Base-by-base conservation (phyloP, 2,888 invertebrate species). In the Thereva nobilitata region DNA sequence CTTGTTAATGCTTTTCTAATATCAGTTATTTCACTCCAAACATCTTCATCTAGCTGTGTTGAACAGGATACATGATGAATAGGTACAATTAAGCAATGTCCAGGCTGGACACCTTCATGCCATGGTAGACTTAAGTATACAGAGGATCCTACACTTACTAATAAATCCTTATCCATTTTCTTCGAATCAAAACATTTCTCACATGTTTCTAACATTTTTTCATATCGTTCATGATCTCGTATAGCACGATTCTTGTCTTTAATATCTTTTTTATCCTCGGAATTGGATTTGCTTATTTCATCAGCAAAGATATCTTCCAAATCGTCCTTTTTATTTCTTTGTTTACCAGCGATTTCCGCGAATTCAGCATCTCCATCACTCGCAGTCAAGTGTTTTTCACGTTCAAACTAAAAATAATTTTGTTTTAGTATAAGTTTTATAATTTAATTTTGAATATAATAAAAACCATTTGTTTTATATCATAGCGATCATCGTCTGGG, bases 11-110 rank as follows among this genome's bases (percentile, higher is more conserved):
- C 86, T 80, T 87, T 91, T 57, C 93, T 86, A 75, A 91, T 92
- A 12, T 75, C 75, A 83, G 87, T 84, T 68, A 98, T 85, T 83
- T 97, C 97, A 67, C 86, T 86, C 93, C 94, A 97, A 54, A 93
- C 90, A 82, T 98, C 95, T 84, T 98, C 97, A 82, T 98, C 98
- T 49, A 95, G 77, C 71, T 89, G 86, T 0, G 95, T 94, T 44
- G 89, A 86, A 77, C 93, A 91, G 2, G 88, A 77, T 0, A 87
- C 83, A 80, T 98, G 97, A 72, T 89, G 86, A 75, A 91, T 87
- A 0, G 97, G 94, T 2, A 90, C 86, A 74, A 99, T 88, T 57
- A 93, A 82, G 75, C 91, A 97, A 77, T 98, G 97, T 0, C 93
- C 92, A 65, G 86, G 84, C 3, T 91, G 90, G 68, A 98, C 81